Percentiles rank a stretch among this genome's conserved stretches.
Evolutionary conservation across 2,888 invertebrate species (phyloP).

Genomic region (Monoplex corrugatus): DNA sequence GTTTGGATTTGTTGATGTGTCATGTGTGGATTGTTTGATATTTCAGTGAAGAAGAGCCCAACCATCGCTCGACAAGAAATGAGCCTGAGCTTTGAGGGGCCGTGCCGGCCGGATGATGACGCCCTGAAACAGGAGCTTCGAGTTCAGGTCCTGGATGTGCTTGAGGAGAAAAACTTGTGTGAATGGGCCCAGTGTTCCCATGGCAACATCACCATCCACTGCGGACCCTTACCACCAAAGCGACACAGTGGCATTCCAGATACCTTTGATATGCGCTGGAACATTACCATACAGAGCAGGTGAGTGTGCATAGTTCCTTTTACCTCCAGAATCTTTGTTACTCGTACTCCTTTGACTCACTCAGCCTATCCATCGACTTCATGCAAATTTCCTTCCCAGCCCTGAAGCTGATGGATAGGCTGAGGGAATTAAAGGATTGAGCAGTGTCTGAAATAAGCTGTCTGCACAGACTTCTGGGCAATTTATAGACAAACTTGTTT

Average conservation of each 20-base stretch:
- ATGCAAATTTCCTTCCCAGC: too few species aligned
- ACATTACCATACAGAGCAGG: slow-evolving; percentile 63
- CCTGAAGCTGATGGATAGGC: too few species aligned
- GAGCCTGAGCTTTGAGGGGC: slow-evolving; percentile 65
- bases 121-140: slow-evolving; percentile 58
- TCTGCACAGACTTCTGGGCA: too few species aligned
- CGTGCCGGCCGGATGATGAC: slow-evolving; percentile 62
- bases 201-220: slow-evolving; percentile 61
- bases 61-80: slow-evolving; percentile 64
- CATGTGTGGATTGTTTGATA: too few species aligned
- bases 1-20: too few species aligned
- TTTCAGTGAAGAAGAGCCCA: slow-evolving; percentile 59
- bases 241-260: slow-evolving; percentile 57
- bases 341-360: too few species aligned
- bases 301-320: slow-evolving; percentile 8
- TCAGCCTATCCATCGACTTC: too few species aligned
- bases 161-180: slow-evolving; percentile 61
- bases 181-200: slow-evolving; percentile 61
- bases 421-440: too few species aligned
- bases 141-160: slow-evolving; percentile 50
- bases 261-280: slow-evolving; percentile 64
- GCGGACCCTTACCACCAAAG: slow-evolving; percentile 56
- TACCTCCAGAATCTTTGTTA: too few species aligned
- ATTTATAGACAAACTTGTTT: too few species aligned
- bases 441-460: too few species aligned